Percentiles rank a stretch among this genome's conserved stretches.
Conservation (phyloP, 2,888 invertebrate species). For the Danaus chrysippus region DNA sequence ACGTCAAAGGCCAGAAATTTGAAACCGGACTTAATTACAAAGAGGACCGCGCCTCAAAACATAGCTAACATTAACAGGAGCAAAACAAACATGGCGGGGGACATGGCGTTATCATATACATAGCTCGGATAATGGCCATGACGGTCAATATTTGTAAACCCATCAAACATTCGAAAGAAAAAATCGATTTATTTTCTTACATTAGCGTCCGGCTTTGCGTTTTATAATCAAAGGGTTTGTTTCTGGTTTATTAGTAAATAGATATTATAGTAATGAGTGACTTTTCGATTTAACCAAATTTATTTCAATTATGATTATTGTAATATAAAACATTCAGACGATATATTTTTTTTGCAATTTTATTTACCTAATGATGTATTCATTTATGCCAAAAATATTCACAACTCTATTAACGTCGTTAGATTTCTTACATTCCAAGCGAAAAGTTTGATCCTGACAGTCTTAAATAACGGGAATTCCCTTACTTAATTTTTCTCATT, state of each 20-base stretch:
- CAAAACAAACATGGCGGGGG: conserved; percentile 46
- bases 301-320: too few relatives aligned
- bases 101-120: conserved; percentile 57
- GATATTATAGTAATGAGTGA: too few relatives aligned
- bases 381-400: not conserved
- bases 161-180: conserved; percentile 49
- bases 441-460: conserved; percentile 10
- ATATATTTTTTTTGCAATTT: too few relatives aligned
- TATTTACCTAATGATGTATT: too few relatives aligned
- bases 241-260: not conserved
- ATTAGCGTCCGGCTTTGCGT: not conserved
- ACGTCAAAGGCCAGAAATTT: conserved; percentile 24
- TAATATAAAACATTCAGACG: too few relatives aligned
- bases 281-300: too few relatives aligned
- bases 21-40: conserved; percentile 30
- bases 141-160: conserved; percentile 76
- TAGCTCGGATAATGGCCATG: conserved; percentile 64
- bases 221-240: not conserved
- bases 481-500: conserved; percentile 52
- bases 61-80: conserved; percentile 22
- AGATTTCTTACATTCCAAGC: conserved; percentile 8
- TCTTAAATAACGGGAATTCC: conserved; percentile 26
- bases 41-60: conserved; percentile 27
- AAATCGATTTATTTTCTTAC: conserved; percentile 4
- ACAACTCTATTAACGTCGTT: not conserved